phyloP scores from a whole-genome alignment of 2,113 vertebrate genomes.

The Onychostoma macrolepis region DNA sequence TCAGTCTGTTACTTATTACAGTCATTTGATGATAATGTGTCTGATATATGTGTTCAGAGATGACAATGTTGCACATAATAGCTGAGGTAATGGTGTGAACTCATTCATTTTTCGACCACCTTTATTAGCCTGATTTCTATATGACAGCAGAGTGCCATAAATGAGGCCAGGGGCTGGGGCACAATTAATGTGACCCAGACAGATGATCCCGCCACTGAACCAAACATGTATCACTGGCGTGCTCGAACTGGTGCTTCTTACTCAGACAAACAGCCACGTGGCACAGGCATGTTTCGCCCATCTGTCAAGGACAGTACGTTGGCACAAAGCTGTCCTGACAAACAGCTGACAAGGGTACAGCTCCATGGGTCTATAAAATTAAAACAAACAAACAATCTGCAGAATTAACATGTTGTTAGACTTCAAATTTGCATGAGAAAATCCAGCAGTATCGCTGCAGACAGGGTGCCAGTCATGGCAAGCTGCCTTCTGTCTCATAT shows the following conservation, averaged over 20 bases:
- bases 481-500: constrained; percentile 9
- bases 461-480: constrained; percentile 9
- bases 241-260: not conserved
- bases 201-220: constrained; percentile 12
- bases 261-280: constrained; percentile 46
- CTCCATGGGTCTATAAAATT: constrained; percentile 15
- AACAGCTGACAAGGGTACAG: not conserved
- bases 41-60: not conserved
- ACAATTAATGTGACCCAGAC: constrained; percentile 53
- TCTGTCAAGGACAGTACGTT: constrained; percentile 39
- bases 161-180: constrained; percentile 36
- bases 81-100: not conserved
- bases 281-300: constrained; percentile 33
- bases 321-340: constrained; percentile 12
- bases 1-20: not conserved
- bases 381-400: constrained; percentile 22
- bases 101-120: constrained; percentile 13
- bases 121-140: constrained; percentile 34
- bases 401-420: constrained; percentile 25
- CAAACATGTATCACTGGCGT: not conserved
- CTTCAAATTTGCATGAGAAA: constrained; percentile 9
- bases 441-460: not conserved
- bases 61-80: not conserved
- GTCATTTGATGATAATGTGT: not conserved
- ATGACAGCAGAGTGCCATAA: constrained; percentile 36